phyloP scores from a whole-genome alignment of 2,797 vertebrate species.

The Smutsia gigantea region DNA sequence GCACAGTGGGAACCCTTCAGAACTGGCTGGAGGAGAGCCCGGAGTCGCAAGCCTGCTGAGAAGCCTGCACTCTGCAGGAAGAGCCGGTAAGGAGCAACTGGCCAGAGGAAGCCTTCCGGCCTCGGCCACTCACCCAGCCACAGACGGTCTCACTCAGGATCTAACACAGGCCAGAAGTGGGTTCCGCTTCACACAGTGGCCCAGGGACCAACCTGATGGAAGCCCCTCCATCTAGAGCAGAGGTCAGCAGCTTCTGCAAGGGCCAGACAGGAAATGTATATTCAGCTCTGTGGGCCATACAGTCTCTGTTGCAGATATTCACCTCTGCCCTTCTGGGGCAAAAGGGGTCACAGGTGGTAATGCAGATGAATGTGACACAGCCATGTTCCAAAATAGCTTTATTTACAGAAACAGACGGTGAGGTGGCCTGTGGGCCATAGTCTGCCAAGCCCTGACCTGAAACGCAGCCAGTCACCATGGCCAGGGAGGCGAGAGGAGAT shows the following conservation, averaged over 20 bases:
- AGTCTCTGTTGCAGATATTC: not conserved
- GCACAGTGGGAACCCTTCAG: too few relatives aligned
- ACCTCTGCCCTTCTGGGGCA: not conserved
- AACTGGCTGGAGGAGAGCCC: not conserved
- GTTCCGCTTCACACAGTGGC: not conserved
- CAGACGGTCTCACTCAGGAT: too few relatives aligned
- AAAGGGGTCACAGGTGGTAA: rapidly evolving
- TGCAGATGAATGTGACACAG: rapidly evolving
- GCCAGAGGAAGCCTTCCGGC: not conserved
- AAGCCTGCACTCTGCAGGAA: rapidly evolving
- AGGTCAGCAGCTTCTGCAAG: not conserved
- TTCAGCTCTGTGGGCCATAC: not conserved
- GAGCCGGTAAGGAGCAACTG: not conserved
- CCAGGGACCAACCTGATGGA: rapidly evolving
- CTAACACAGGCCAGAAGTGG: too few relatives aligned
- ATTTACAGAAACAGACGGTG: not conserved
- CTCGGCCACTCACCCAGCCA: rapidly evolving
- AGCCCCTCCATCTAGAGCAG: rapidly evolving
- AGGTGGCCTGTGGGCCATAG: rapidly evolving
- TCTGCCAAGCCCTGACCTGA: not conserved
- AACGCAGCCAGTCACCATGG: not conserved
- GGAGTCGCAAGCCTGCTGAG: rapidly evolving
- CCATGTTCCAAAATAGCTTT: not conserved
- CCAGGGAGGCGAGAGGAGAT: rapidly evolving
- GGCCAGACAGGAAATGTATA: too few relatives aligned